These are phyloP conservation scores for Pterocles orientalis DNA, from an alignment of 2,113 vertebrate species.

Conservation along the genomic window DNA sequence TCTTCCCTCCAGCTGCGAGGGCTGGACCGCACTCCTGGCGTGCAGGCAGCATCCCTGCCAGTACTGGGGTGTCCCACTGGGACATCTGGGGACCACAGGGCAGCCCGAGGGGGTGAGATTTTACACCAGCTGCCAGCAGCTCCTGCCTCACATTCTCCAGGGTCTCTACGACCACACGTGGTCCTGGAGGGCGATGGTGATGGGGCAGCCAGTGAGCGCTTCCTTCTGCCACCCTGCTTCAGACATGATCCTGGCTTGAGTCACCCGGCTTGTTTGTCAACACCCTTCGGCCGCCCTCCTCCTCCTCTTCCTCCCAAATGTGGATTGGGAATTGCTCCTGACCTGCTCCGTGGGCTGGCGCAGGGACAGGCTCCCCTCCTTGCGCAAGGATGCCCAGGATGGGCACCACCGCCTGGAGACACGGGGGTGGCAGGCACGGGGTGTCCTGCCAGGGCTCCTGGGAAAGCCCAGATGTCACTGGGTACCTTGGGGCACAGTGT, in stretches of 20 bases:
- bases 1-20: neutral
- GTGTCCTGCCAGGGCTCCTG: neutral
- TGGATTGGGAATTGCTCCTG: neutral
- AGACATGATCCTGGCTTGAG: neutral
- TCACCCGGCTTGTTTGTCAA: conserved; percentile 15
- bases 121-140: neutral
- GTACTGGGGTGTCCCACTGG: accelerated
- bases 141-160: neutral
- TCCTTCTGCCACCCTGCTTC: neutral
- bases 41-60: neutral
- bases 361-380: neutral
- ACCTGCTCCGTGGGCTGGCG: neutral
- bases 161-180: neutral
- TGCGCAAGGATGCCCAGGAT: neutral
- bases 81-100: neutral
- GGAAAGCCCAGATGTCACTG: neutral
- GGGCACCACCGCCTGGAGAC: neutral
- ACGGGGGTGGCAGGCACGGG: accelerated
- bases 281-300: neutral
- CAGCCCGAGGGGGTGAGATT: neutral
- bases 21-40: neutral
- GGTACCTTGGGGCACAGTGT: neutral
- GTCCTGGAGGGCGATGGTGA: neutral
- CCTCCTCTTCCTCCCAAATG: neutral
- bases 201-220: neutral